phyloP scores from a whole-genome alignment of 2,797 vertebrate genomes.

The Girardinus metallicus region DNA sequence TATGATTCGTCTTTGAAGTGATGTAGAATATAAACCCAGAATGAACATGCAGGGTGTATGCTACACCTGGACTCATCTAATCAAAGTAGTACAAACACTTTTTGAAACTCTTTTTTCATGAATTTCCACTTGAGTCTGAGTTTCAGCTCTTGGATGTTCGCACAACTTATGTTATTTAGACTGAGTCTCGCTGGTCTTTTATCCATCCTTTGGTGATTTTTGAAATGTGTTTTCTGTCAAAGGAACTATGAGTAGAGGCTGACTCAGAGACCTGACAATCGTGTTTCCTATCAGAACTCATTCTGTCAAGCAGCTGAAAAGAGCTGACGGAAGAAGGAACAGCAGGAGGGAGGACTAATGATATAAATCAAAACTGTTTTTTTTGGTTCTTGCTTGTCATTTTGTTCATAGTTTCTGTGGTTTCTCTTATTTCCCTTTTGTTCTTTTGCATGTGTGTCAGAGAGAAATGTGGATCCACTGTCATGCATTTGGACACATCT shows the following conservation, averaged over 20 bases:
- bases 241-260: not conserved
- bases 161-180: not conserved
- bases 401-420: not conserved
- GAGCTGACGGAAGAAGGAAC: not conserved
- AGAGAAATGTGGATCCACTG: not conserved
- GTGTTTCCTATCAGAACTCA: not conserved
- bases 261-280: not conserved
- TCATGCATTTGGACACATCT: not conserved
- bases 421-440: not conserved
- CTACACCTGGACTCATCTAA: no score
- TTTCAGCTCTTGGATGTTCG: conserved; percentile 11
- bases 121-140: not conserved
- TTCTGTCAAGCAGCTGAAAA: not conserved
- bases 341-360: no score
- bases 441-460: not conserved
- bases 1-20: not conserved
- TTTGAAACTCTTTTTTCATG: conserved; percentile 7
- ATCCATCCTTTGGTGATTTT: not conserved
- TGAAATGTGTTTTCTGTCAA: not conserved
- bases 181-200: conserved; percentile 5
- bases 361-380: not conserved
- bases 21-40: not conserved
- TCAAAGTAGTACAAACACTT: not conserved
- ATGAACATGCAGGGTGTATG: not conserved
- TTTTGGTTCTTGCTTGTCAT: not conserved